phyloP scores from a whole-genome alignment of 2,113 vertebrate genomes.

The Protomyctophum bolini region DNA sequence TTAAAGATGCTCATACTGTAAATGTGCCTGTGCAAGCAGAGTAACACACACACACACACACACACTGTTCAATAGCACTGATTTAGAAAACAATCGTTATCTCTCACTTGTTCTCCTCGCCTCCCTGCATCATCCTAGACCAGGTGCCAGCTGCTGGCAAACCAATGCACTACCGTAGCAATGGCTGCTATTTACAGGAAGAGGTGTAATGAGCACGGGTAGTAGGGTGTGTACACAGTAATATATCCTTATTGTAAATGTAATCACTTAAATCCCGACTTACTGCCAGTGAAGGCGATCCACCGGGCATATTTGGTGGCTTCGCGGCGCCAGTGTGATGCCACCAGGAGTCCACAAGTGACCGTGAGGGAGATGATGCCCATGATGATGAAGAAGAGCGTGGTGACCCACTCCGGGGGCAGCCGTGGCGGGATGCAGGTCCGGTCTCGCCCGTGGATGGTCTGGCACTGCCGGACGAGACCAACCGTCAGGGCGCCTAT shows the following conservation, averaged over 20 bases:
- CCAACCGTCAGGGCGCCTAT: constrained; percentile 95
- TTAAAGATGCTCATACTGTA: constrained; percentile 11
- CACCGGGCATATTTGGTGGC: constrained; percentile 98
- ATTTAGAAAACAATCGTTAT: too few species aligned
- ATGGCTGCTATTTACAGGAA: constrained; percentile 21
- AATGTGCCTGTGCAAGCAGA: constrained; percentile 26
- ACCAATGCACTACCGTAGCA: constrained; percentile 1
- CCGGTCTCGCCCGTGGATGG: constrained; percentile 96
- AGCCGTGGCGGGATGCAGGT: constrained; percentile 97
- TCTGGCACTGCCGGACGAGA: constrained; percentile 97
- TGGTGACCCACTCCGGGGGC: constrained; percentile 97
- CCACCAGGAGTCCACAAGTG: constrained; percentile 95
- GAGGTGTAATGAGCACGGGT: constrained; percentile 9
- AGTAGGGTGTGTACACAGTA: constrained; percentile 8
- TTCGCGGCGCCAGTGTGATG: constrained; percentile 96
- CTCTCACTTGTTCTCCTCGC: neutral
- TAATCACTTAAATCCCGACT: constrained; percentile 57
- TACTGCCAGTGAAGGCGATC: constrained; percentile 99
- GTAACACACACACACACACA: constrained; percentile 6
- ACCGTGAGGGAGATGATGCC: constrained; percentile 98
- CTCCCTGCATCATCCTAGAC: neutral
- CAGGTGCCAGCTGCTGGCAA: neutral
- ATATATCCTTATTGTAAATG: neutral
- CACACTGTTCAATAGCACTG: too few species aligned
- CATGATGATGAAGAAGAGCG: constrained; percentile 99